Evolutionary conservation across 30 jellyfish, hydroid and myxozoan genomes (phyloP).

Genomic region (Cassiopea xamachana): DNA sequence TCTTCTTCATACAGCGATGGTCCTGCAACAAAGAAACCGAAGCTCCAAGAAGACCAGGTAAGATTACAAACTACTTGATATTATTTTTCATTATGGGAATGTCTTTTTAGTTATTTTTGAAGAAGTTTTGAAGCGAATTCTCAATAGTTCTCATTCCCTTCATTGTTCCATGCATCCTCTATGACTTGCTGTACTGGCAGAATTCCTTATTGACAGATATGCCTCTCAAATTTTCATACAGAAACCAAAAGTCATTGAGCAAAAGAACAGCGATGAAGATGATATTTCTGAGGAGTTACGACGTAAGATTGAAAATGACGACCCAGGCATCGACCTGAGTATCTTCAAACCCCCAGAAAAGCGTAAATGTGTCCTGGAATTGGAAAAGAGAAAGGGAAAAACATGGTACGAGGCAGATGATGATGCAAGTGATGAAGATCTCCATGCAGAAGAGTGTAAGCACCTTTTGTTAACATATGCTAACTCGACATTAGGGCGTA

Average conservation of each 20-base stretch:
- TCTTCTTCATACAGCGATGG: conserved; percentile 47
- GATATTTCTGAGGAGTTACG: conserved; percentile 57
- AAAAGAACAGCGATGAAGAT: not conserved
- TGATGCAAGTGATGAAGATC: conserved; percentile 79
- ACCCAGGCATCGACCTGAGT: conserved; percentile 88
- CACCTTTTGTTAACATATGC: too few species aligned
- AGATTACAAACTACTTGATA: not conserved
- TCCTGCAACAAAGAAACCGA: conserved; percentile 34
- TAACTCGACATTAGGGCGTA: too few species aligned
- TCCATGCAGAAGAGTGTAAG: conserved; percentile 71
- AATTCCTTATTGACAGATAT: not conserved
- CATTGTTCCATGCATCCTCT: not conserved
- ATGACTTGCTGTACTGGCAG: not conserved
- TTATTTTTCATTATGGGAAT: not conserved
- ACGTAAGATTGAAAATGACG: conserved; percentile 80
- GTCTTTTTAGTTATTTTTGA: not conserved
- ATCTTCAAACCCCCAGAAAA: conserved; percentile 93
- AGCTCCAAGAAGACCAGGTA: conserved; percentile 16
- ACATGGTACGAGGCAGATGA: conserved; percentile 95
- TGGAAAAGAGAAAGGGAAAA: conserved; percentile 83
- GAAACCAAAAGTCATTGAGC: conserved; percentile 11
- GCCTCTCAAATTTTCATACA: not conserved
- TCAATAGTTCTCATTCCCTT: not conserved
- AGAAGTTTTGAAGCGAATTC: too few species aligned
- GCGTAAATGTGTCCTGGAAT: conserved; percentile 87